Evolutionary conservation across 2,888 invertebrate genomes (phyloP).

Genomic region (Ophioninae sp.): DNA sequence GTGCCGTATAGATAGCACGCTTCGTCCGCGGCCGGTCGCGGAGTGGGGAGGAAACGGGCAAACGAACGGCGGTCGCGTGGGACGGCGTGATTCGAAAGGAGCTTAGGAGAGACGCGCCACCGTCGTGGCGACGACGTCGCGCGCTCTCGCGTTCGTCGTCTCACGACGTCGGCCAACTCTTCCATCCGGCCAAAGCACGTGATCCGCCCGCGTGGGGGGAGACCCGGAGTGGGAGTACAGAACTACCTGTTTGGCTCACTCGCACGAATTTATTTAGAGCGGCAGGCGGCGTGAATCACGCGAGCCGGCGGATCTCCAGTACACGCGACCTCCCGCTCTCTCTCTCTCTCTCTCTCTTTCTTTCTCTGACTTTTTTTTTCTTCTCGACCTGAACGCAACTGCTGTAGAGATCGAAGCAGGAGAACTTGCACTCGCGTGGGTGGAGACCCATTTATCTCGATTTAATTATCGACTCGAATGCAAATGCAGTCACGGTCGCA

Average conservation of each 20-base stretch:
- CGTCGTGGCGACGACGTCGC: constrained; percentile 37
- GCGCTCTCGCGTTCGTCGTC: constrained; percentile 38
- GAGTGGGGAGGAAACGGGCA: constrained; percentile 3
- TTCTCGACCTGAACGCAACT: constrained; percentile 23
- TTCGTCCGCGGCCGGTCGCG: constrained; percentile 10
- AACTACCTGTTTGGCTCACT: constrained; percentile 73
- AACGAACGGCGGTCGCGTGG: constrained; percentile 62
- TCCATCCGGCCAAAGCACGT: constrained; percentile 75
- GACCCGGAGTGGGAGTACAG: constrained; percentile 74
- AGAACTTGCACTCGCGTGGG: background rate
- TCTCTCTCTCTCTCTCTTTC: constrained; percentile 13
- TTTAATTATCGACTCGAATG: constrained; percentile 54
- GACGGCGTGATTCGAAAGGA: constrained; percentile 62
- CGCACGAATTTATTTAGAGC: constrained; percentile 73
- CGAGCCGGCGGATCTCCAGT: constrained; percentile 48
- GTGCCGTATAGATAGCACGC: constrained; percentile 6
- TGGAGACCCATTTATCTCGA: constrained; percentile 55
- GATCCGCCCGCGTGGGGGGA: constrained; percentile 79
- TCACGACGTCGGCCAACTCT: constrained; percentile 24
- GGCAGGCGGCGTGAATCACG: constrained; percentile 70
- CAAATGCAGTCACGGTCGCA: constrained; percentile 9
- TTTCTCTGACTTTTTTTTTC: constrained; percentile 27
- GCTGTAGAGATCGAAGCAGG: constrained; percentile 49
- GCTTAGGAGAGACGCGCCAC: constrained; percentile 52
- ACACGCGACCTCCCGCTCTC: constrained; percentile 52